Base-by-base conservation (phyloP, 2,888 invertebrate species). In the Drosophila lacicola region DNA sequence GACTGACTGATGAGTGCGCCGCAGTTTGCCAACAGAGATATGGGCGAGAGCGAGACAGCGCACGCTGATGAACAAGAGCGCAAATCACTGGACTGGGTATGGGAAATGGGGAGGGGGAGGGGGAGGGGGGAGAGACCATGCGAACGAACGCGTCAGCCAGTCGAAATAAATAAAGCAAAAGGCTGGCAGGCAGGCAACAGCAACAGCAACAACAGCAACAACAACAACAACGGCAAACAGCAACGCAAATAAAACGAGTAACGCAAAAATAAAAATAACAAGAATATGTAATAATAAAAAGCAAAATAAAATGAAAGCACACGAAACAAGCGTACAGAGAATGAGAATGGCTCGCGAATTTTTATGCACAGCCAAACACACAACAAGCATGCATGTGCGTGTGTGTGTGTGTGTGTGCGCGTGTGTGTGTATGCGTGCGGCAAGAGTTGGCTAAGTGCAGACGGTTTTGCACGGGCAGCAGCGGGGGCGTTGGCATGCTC, bases 141-240 rank as follows among this genome's bases (percentile, higher is more conserved):
- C 68, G 73, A 78, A 74, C 66, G 73, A 87, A 71, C 79, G 79
- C 77, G 79, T 77, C 80, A 80, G 74, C 76, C 82, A 76, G 70
- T 66, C 61, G 67, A 87, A 77, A 84, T 83, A 79, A 81, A 81
- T 83, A 83, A 84, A 79, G 84, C 78, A 83, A 78, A 78, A 73
- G 62, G 65, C 62, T 55, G 63, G 56, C 65, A 57, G 57, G 44
- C 72, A 57, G n/a, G 21, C 55, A 74, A 42, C 54, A 9, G 8
- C 37, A 37, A 37, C n/a, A n/a, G 8, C 37, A 60, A 46, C 36
- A 66, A 14, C 50, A 45, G 29, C 39, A 62, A 51, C 39, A 54
- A 56, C 50, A 58, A 56, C 41, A 58, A 49, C 17, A 57, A 46
- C 41, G 36, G 34, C 57, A 44, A 74, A 69, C 63, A 71, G 57